These are phyloP conservation scores for Neopelma chrysocephalum DNA, from an alignment of 2,797 vertebrate genomes.

Conservation along the genomic window DNA sequence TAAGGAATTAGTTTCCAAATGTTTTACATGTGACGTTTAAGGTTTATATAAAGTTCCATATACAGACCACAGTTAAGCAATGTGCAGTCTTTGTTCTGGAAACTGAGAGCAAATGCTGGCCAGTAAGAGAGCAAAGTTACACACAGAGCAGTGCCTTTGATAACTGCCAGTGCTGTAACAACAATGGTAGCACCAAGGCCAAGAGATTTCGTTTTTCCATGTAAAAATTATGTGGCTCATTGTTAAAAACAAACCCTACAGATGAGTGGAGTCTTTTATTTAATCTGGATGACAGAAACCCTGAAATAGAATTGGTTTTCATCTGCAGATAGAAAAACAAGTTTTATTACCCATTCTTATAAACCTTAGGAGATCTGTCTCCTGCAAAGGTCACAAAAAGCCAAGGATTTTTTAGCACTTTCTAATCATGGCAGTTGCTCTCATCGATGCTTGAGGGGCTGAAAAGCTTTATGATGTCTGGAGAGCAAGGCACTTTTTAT, in stretches of 20 bases:
- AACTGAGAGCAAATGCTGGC: background rate
- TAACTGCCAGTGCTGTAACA: background rate
- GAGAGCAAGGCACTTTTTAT: background rate
- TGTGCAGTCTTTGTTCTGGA: background rate
- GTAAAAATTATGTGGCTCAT: background rate
- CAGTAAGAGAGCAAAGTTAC: background rate
- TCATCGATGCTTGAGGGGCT: background rate
- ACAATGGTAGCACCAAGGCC: background rate
- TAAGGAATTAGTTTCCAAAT: background rate
- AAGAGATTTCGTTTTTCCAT: background rate
- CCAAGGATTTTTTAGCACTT: background rate
- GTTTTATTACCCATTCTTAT: slow-evolving; percentile 3
- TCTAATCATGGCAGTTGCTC: background rate
- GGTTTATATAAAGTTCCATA: background rate
- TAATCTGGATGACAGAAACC: background rate
- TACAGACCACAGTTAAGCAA: background rate
- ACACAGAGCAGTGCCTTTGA: background rate
- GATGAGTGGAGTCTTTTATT: background rate
- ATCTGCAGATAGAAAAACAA: background rate
- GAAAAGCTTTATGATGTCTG: background rate
- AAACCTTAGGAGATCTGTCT: background rate
- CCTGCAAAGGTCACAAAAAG: background rate
- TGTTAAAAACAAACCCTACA: background rate
- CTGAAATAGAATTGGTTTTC: slow-evolving; percentile 2
- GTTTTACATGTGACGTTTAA: background rate